Base-by-base conservation (phyloP, 2,113 vertebrate species). In the Siphamia tubifer region DNA sequence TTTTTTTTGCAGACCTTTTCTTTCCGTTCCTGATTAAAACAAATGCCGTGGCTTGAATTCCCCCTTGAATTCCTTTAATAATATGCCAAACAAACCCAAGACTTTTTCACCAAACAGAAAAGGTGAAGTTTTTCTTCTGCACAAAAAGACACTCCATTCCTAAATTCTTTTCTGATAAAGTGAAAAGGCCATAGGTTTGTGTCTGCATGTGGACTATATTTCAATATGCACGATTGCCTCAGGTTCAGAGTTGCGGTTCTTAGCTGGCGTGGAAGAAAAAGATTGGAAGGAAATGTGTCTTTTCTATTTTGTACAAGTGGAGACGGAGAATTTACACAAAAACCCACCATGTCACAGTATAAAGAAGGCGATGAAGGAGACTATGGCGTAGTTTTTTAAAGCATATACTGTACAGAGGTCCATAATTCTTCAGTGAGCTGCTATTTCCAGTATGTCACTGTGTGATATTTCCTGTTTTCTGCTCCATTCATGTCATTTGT, bases 401-500 rank as follows among this genome's bases (percentile, higher is more conserved):
- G n/a, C n/a, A n/a, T n/a, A n/a, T n/a, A n/a, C n/a, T n/a, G n/a
- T n/a, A n/a, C n/a, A n/a, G n/a, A n/a, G n/a, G n/a, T n/a, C n/a
- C n/a, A n/a, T 27, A 24, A 53, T 69, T 43, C 23, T 40, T 45
- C 10, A 62, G 27, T 17, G 30, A 35, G 16, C 31, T 70, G 65
- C 64, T 57, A 27, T 63, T 39, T 28, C 15, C 15, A 61, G 25
- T 52, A 39, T 49, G n/a, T 31, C 52, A 13, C 16, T 30, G 32
- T 65, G 57, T 65, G 32, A 42, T 74, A 52, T 75, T 53, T 68
- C 58, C 38, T 77, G 69, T 70, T 1, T 53, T 69, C 55, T 76
- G 17, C 25, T 66, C 44, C 74, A 66, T 77, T 64, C 83, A 81
- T 84, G 48, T 54, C 86, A 88, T 27, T 8, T 69, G 11, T 62